These are phyloP conservation scores for Poecilobothrus nobilitatus DNA, from an alignment of 2,888 invertebrate species.

Conservation along the genomic window DNA sequence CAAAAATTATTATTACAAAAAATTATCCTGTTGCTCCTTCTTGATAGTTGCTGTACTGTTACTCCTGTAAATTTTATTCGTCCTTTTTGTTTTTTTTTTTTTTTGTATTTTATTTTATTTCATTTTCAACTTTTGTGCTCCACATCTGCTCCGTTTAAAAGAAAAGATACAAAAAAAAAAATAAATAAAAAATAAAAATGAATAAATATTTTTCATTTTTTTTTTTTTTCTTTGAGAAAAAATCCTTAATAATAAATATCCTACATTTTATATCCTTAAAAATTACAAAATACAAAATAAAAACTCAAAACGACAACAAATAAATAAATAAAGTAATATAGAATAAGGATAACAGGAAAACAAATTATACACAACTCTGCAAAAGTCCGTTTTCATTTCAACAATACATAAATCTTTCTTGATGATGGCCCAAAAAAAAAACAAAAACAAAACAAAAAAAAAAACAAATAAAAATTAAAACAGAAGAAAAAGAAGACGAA, in stretches of 20 bases:
- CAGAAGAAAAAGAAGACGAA: not conserved
- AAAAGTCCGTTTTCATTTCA: conserved; percentile 6
- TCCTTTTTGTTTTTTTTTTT: not conserved
- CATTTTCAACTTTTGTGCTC: not conserved
- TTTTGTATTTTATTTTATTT: not conserved
- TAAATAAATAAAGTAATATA: not conserved
- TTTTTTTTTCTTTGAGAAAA: not conserved
- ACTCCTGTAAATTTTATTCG: not conserved
- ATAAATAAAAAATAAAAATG: not conserved
- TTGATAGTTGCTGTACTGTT: not conserved
- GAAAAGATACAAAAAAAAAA: not conserved
- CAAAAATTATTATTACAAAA: not conserved
- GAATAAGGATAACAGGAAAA: not conserved
- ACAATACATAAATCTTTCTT: conserved; percentile 4
- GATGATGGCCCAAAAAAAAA: not conserved
- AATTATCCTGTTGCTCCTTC: not conserved
- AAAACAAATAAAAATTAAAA: too few species aligned
- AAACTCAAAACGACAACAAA: not conserved
- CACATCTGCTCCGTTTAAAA: not conserved
- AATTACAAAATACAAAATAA: not conserved
- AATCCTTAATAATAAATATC: not conserved
- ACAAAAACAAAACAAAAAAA: too few species aligned
- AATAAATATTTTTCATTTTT: not conserved
- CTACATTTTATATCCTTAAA: conserved; percentile 4
- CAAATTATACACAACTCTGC: conserved; percentile 4